Conservation (phyloP, 2,888 invertebrate species). For the Chrysina gloriosa region DNA sequence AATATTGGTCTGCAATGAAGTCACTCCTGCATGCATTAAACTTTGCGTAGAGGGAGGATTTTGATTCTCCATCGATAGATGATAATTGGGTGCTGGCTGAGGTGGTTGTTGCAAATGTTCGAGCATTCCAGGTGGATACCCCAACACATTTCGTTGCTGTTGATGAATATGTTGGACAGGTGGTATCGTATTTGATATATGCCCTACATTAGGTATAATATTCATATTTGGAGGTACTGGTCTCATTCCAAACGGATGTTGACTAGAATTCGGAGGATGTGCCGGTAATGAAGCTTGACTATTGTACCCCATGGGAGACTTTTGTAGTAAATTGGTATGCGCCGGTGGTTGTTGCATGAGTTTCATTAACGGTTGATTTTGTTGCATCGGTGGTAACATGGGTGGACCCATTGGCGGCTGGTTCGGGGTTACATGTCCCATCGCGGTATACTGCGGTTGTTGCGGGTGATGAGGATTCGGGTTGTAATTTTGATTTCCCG, state of each 20-base stretch:
- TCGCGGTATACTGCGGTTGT: neutral
- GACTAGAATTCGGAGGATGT: slow-evolving; percentile 31
- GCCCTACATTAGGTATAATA: slow-evolving; percentile 26
- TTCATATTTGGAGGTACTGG: slow-evolving; percentile 39
- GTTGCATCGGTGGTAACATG: slow-evolving; percentile 28
- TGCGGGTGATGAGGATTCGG: neutral
- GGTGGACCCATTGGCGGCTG: too few species aligned
- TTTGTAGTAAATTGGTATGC: slow-evolving; percentile 29
- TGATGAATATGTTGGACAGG: slow-evolving; percentile 20
- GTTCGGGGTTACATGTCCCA: too few species aligned
- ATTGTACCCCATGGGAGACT: slow-evolving; percentile 6
- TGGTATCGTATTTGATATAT: slow-evolving; percentile 14
- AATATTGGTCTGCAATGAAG: neutral
- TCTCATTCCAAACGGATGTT: slow-evolving; percentile 37
- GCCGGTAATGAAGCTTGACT: slow-evolving; percentile 10
- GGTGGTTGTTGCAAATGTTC: neutral
- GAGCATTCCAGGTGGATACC: neutral
- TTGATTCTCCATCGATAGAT: slow-evolving; percentile 4
- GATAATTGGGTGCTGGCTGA: slow-evolving; percentile 7
- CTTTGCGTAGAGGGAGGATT: neutral
- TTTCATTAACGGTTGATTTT: slow-evolving; percentile 29
- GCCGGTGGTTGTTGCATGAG: slow-evolving; percentile 48
- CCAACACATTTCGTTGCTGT: slow-evolving; percentile 2
- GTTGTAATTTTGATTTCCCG: slow-evolving; percentile 38
- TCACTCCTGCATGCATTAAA: neutral